Evolutionary conservation across 2,797 vertebrate genomes (phyloP), one percentile per base, ranked within the genome.

Genomic region (Masticophis lateralis): DNA sequence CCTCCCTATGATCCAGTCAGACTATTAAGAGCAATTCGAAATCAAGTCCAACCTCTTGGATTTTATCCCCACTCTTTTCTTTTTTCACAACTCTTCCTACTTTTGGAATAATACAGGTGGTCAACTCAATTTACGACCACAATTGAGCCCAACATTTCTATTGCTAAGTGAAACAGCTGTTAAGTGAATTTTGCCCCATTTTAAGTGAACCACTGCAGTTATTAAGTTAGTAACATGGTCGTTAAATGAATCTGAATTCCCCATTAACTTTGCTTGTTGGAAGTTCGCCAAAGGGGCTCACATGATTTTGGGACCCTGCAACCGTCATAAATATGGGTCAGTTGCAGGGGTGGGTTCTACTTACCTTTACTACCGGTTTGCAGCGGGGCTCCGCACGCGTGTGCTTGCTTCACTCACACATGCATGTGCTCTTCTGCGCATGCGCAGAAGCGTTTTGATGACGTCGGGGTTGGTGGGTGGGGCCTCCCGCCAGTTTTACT

Each of bases 331-430:
- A 74, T 20, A 37, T 74, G 69, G 16, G 14, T 20, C 32, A 9
- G 32, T 20, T 37, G 14, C 47, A 51, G 47, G 7, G 47, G 1
- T 51, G 47, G 47, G 47, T 51, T 51, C 7, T 51, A 51, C 47
- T 51, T 51, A 51, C 47, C 47, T 51, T 51, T 51, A 51, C 47
- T 51, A 51, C 47, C 5, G 1, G 47, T 51, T 51, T 1, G 47
- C 6, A 7, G 47, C 47, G 7, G 7, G 47, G 47, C 47, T 1
- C 1, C 5, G 6, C 7, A 1, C 47, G 5, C 47, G 47, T 1
- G 7, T 1, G 7, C 47, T 51, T 51, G 47, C 47, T 51, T 51
- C 6, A 1, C 47, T 51, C 47, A 1, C 47, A 6, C 47, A 7
- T 51, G 47, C 6, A 0, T 1, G 5, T 0, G 6, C 47, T 51